Evolutionary conservation across 2,797 vertebrate species (phyloP).

Genomic region (Platalea minor): DNA sequence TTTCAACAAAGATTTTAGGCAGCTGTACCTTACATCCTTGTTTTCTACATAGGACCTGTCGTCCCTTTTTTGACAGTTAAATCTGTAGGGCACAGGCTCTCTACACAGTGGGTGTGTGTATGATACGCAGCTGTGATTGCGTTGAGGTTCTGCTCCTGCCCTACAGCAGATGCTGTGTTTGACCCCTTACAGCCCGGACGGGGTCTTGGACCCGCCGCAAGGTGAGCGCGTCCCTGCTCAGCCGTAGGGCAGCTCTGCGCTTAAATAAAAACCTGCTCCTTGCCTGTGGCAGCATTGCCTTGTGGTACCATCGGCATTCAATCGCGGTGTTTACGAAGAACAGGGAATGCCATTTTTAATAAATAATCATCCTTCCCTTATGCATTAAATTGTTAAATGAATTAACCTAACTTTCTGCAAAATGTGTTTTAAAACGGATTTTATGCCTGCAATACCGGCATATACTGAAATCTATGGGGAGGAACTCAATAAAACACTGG

Average conservation of each 20-base stretch:
- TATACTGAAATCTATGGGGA: not conserved
- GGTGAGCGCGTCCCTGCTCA: rapidly evolving
- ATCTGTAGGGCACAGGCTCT: not conserved
- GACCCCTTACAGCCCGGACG: not conserved
- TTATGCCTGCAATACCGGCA: not conserved
- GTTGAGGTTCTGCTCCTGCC: not conserved
- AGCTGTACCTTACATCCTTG: not conserved
- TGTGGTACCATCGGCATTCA: rapidly evolving
- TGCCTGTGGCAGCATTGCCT: rapidly evolving
- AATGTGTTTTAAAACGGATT: not conserved
- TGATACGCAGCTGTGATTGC: rapidly evolving
- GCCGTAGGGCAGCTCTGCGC: not conserved
- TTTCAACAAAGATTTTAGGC: not conserved
- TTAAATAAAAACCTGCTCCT: not conserved
- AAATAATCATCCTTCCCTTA: not conserved
- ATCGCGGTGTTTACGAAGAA: rapidly evolving
- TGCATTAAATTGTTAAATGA: not conserved
- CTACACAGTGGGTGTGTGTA: rapidly evolving
- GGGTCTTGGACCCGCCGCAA: rapidly evolving
- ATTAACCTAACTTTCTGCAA: not conserved
- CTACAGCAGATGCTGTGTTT: rapidly evolving
- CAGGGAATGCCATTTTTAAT: not conserved
- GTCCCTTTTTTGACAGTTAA: not conserved
- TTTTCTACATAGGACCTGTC: not conserved
- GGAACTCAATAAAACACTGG: not conserved